Evolutionary conservation across 2,797 vertebrate species (phyloP).

Genomic region (Cephalopachus bancanus): DNA sequence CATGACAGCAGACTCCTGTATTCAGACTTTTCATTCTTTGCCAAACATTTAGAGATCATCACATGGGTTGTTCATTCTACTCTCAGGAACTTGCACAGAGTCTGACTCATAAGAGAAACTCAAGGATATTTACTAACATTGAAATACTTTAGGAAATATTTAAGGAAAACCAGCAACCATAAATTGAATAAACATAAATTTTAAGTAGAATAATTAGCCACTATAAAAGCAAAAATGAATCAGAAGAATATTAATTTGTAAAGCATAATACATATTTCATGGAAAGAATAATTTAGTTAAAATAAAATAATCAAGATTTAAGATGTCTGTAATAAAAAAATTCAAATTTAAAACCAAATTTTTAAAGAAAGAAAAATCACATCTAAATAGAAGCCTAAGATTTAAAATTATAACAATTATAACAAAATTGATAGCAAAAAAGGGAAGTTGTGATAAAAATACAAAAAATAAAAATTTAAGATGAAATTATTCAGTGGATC

Average conservation of each 20-base stretch:
- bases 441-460: background rate
- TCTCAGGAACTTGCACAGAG: background rate
- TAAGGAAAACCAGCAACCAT: background rate
- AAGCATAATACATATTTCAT: background rate
- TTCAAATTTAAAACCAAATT: background rate
- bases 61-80: background rate
- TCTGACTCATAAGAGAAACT: background rate
- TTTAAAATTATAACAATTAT: background rate
- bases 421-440: background rate
- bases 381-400: background rate
- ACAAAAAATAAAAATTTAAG: background rate
- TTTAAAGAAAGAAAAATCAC: background rate
- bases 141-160: background rate
- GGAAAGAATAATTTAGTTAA: background rate
- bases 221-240: background rate
- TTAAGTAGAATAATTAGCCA: background rate
- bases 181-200: background rate
- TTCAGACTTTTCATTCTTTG: background rate
- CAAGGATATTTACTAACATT: background rate
- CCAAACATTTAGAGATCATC: background rate
- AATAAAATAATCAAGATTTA: background rate
- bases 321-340: background rate
- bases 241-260: background rate
- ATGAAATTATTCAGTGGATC: background rate
- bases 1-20: background rate